Evolutionary conservation across 2,888 invertebrate genomes (phyloP), one percentile per base, ranked within the genome.

Genomic region (Leptura quadrifasciata): DNA sequence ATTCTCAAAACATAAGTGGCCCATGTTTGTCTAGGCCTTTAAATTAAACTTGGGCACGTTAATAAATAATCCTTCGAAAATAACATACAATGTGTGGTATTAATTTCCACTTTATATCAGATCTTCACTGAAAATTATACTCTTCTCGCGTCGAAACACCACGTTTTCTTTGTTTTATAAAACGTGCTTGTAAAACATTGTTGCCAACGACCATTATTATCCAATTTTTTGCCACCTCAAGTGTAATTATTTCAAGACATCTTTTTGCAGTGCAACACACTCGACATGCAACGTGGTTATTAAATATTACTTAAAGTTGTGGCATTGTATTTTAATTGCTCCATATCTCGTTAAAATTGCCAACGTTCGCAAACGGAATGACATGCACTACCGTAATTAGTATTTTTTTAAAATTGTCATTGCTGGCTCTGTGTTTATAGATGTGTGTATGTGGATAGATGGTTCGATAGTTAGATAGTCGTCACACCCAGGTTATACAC

Each of bases 301-400:
- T 82, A 82, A 82, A 82, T 82, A 80, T 79, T 80, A 82, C 82
- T 82, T 78, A 80, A 71, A 69, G 55, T 35, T 21, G 65, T 65
- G 67, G 24, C 71, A 75, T 75, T 75, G 75, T 75, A 71, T 71
- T 75, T 71, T 75, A 75, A 75, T 75, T 75, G 65, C 65, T 60
- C 75, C 68, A 27, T 54, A 68, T 74, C 60, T 74, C 74, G 65
- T 67, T 58, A 63, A 18, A 39, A 15, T 21, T 17, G 24, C 35
- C 60, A 60, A 60, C 65, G 57, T 57, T 58, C 63, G 18, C 68
- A 18, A 65, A 35, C 54, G 2, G 65, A 65, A 65, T 54, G 64
- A 52, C 21, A 54, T 65, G 65, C 65, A 65, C 52, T 9, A 24
- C 15, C 27, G 20, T 31, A 39, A 63, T 63, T 52, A 65, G 21